phyloP scores from a whole-genome alignment of 2,888 invertebrate species.

The Noctua janthina region DNA sequence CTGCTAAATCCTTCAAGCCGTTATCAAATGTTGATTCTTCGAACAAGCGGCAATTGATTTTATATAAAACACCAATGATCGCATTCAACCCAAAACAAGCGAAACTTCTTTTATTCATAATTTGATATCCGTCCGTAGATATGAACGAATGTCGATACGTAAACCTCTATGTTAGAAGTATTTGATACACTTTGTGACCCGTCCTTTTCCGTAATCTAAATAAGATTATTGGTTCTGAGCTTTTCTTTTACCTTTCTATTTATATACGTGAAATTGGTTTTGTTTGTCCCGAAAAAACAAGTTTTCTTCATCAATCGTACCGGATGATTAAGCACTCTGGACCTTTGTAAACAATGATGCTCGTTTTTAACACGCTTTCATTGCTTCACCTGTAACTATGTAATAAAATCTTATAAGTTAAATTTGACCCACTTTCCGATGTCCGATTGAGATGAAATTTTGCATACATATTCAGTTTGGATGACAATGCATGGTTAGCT shows the following conservation, averaged over 20 bases:
- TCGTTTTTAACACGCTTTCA: background rate
- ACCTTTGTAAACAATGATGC: background rate
- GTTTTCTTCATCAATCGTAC: background rate
- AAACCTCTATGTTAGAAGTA: background rate
- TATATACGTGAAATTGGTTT: background rate
- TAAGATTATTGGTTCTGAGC: background rate
- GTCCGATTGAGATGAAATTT: background rate
- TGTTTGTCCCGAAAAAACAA: no score
- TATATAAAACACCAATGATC: background rate
- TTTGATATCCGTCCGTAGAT: no score
- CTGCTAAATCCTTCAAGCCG: background rate
- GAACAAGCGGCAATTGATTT: background rate
- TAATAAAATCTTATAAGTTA: background rate
- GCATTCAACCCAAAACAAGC: background rate
- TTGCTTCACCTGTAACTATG: background rate
- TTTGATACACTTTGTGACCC: background rate
- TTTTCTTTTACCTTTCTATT: background rate
- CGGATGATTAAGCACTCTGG: background rate
- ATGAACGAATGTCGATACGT: no score
- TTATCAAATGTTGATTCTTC: background rate
- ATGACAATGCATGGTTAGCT: background rate
- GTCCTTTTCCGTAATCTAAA: background rate
- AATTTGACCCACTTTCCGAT: background rate
- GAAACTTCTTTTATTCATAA: background rate
- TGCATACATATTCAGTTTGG: background rate